Evolutionary conservation across 2,797 vertebrate genomes (phyloP), one percentile per base, ranked within the genome.

Genomic region (Spondyliosoma cantharus): DNA sequence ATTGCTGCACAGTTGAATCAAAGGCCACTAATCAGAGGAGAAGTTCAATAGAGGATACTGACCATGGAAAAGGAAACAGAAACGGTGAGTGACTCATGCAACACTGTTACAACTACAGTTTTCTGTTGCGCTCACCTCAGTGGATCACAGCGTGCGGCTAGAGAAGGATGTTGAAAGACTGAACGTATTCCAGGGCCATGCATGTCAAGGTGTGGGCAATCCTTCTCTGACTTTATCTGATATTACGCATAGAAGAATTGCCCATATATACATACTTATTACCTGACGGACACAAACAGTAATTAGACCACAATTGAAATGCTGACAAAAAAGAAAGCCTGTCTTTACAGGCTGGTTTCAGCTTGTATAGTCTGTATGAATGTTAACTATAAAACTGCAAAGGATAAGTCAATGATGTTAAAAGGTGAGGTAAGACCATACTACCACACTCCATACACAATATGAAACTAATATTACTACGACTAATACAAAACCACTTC

Each of bases 31-130:
- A 83, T 80, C 60, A 81, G 54, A 60, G 42, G 37, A 32, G 60
- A 82, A 75, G 65, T 68, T 63, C 64, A 60, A 78, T 71, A 22
- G 20, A 61, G 65, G 73, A 78, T 82, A 74, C 80, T 80, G 60
- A 71, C 29, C 24, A 73, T 5, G 11, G 60, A 76, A 67, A 65
- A 59, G 8, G 52, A 70, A 73, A 58, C 64, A 3, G 43, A 67
- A 45, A 57, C 42, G 50, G 57, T 62, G 1, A 49, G 25, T 82
- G 86, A 88, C 62, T 84, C 84, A 84, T 62, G 37, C 37, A 37
- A 8, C n/a, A 0, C 25, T 29, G 45, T 54, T 17, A 12, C 1
- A 12, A 12, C 61, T 49, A 22, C 13, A 5, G 57, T 61, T 50
- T 61, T 71, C 49, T 25, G 13, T 15, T 49, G 68, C 9, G 46